Percentiles rank a stretch among this genome's conserved stretches.
These are phyloP conservation scores for Nanorana parkeri DNA, from an alignment of 2,113 vertebrate species.

Conservation along the genomic window DNA sequence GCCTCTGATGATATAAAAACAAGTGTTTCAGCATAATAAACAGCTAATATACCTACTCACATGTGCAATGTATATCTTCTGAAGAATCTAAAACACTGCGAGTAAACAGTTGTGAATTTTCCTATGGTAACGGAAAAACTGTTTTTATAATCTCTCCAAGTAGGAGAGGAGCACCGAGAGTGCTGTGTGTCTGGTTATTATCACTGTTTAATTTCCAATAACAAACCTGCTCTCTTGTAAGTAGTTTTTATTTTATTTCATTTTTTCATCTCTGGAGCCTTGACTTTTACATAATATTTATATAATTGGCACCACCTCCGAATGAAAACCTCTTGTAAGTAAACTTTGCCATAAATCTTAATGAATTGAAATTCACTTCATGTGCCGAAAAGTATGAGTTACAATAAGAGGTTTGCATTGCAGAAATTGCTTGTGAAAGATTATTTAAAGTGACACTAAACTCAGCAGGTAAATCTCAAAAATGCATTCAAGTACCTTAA, in stretches of 20 bases:
- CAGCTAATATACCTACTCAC: conserved; percentile 45
- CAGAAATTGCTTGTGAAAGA: neutral
- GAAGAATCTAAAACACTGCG: conserved; percentile 70
- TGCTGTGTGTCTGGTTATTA: conserved; percentile 64
- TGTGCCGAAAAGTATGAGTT: conserved; percentile 51
- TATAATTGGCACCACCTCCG: conserved; percentile 63
- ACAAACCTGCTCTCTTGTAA: conserved; percentile 62
- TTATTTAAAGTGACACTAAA: neutral
- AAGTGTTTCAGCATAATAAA: conserved; percentile 29
- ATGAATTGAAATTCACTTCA: conserved; percentile 62
- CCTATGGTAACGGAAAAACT: conserved; percentile 66
- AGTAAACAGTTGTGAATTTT: conserved; percentile 71
- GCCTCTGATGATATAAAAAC: conserved; percentile 25
- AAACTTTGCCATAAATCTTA: conserved; percentile 64
- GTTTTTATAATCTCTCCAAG: conserved; percentile 66
- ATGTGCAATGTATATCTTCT: conserved; percentile 45
- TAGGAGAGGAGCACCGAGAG: conserved; percentile 59
- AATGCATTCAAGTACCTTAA: no score
- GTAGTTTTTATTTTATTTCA: conserved; percentile 51
- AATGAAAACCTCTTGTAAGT: conserved; percentile 66
- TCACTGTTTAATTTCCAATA: conserved; percentile 61
- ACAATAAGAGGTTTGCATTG: conserved; percentile 25
- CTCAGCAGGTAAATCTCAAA: no score
- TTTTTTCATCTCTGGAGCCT: conserved; percentile 60
- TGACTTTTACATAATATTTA: conserved; percentile 67